These are phyloP conservation scores for Lethrus apterus DNA, from an alignment of 1,140 invertebrate species.

Conservation along the genomic window DNA sequence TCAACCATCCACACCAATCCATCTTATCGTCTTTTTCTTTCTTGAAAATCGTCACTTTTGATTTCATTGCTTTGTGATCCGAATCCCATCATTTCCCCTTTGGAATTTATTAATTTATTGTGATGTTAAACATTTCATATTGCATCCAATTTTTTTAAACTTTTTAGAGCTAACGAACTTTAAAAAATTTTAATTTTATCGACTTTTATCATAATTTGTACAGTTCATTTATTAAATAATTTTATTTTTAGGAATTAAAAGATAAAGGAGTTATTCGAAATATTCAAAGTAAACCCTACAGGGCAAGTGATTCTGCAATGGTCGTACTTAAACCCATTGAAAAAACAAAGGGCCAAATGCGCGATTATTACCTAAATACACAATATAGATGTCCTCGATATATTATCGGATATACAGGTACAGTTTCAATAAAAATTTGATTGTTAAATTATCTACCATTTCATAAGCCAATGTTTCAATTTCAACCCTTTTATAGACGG, in stretches of 20 bases:
- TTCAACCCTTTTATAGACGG: neutral
- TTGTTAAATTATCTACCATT: slow-evolving; percentile 7
- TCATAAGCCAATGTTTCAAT: neutral
- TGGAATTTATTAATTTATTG: too few relatives aligned
- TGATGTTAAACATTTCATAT: too few relatives aligned
- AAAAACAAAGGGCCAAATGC: slow-evolving; percentile 18
- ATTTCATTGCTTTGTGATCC: too few relatives aligned
- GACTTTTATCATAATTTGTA: neutral
- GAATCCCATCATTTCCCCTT: too few relatives aligned
- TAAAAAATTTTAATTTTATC: too few relatives aligned
- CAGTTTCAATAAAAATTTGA: slow-evolving; percentile 13
- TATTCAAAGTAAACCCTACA: slow-evolving; percentile 37
- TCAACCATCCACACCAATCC: too few relatives aligned
- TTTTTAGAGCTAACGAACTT: too few relatives aligned
- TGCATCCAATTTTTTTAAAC: too few relatives aligned
- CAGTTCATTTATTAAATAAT: slow-evolving; percentile 7
- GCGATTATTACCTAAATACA: slow-evolving; percentile 27
- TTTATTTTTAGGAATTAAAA: slow-evolving; percentile 42
- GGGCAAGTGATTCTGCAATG: slow-evolving; percentile 27
- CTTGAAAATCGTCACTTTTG: too few relatives aligned
- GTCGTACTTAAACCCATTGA: slow-evolving; percentile 20
- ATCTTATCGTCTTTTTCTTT: too few relatives aligned
- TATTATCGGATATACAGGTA: slow-evolving; percentile 60
- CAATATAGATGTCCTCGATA: slow-evolving; percentile 47
- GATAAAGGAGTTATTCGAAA: slow-evolving; percentile 44